Base-by-base conservation (phyloP, 2,113 vertebrate species). In the Amblyornis subalaris region DNA sequence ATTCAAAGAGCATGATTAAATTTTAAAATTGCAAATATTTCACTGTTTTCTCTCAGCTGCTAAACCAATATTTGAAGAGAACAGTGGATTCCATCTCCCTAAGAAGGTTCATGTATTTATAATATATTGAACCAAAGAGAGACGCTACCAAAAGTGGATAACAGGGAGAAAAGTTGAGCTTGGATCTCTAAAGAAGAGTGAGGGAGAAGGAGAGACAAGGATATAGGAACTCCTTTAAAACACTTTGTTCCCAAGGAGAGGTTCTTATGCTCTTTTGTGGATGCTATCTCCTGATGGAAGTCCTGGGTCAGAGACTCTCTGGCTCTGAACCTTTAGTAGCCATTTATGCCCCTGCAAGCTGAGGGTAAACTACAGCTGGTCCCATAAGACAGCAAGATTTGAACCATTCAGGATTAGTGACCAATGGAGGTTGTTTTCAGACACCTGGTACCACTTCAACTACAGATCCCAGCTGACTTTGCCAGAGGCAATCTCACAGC, bases 11-110 rank as follows among this genome's bases (percentile, higher is more conserved):
- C 33, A 19, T 24, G 12, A 83, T 90, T 76, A 83, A 72, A 73
- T 86, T 83, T 88, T 83, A 53, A 90, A 86, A 61, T 70, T 10
- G 86, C 71, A 94, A 40, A 65, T 64, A 88, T 53, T 79, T 85
- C 75, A 45, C 40, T 88, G 69, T 71, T 93, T 88, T 88, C 93
- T 72, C 53, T 85, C 36, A 65, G 57, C n/a, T 2, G 17, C 55
- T 90, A 90, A 93, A 51, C 62, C 29, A 90, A 89, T 88, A 93
- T 91, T 93, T 95, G 90, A 89, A 3, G 8, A 90, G 79, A 92
- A 57, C 62, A 61, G 67, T 54, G 79, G 67, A 81, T 89, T 70
- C 48, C 10, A 55, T 80, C 72, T 86, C 79, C 76, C 50, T 76
- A 14, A 36, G 75, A 80, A 83, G 62, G 64, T 55, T 90, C 58